phyloP scores from a whole-genome alignment of 2,888 invertebrate species.

The Heteromurus nitidus region DNA sequence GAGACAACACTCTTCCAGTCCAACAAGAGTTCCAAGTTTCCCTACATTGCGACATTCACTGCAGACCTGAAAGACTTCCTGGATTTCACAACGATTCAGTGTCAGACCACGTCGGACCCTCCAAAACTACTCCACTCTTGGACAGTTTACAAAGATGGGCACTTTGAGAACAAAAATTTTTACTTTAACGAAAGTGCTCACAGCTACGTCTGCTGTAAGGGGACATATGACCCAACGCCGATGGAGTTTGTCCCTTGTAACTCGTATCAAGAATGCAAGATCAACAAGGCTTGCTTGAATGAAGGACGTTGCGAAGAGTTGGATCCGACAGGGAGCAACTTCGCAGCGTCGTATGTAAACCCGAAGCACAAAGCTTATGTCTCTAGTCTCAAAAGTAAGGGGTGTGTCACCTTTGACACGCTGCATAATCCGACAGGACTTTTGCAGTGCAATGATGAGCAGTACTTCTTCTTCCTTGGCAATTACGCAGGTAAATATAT shows the following conservation, averaged over 20 bases:
- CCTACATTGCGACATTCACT: slow-evolving; percentile 59
- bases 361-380: slow-evolving; percentile 39
- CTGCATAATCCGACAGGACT: slow-evolving; percentile 54
- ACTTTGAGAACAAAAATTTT: slow-evolving; percentile 60
- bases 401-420: slow-evolving; percentile 56
- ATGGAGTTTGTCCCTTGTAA: slow-evolving; percentile 66
- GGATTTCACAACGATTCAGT: slow-evolving; percentile 60
- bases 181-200: slow-evolving; percentile 45
- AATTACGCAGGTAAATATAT: slow-evolving; percentile 46
- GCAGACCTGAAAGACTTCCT: slow-evolving; percentile 59
- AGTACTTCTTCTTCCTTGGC: slow-evolving; percentile 60
- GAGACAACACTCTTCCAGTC: slow-evolving; percentile 39
- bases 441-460: slow-evolving; percentile 61
- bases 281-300: slow-evolving; percentile 58
- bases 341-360: slow-evolving; percentile 44
- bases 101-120: slow-evolving; percentile 35
- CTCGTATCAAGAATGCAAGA: slow-evolving; percentile 64
- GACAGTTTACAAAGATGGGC: slow-evolving; percentile 56
- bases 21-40: slow-evolving; percentile 57
- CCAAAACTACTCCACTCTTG: slow-evolving; percentile 54
- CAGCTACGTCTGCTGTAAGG: slow-evolving; percentile 63
- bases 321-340: slow-evolving; percentile 23
- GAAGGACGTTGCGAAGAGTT: slow-evolving; percentile 57
- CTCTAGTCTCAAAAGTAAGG: slow-evolving; percentile 23
- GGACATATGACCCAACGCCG: slow-evolving; percentile 52